Evolutionary conservation across 2,888 invertebrate genomes (phyloP), one percentile per base, ranked within the genome.

Genomic region (Apamea sordens): DNA sequence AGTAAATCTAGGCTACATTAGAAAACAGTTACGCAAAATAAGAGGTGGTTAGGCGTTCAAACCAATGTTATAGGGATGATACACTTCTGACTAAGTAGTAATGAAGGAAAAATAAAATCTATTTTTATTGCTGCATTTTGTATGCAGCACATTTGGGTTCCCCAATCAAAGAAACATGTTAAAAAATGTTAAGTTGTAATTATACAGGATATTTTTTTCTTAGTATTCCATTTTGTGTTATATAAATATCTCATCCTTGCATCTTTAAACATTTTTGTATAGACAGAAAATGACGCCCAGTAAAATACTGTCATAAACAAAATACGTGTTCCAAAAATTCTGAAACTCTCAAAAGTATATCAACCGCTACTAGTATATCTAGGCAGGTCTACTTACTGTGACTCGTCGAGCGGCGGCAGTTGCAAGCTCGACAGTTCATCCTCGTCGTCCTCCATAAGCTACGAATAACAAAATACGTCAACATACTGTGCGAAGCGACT

Each of bases 401-500:
- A 91, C 71, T 94, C 94, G 90, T 94, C 94, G 88, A 96, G 93
- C 18, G 96, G 96, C 85, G 96, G 96, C 91, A 96, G 94, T 89
- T 92, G 92, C 89, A 93, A 86, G 80, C 93, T 87, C 72, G 95
- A 92, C 53, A 95, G 91, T 82, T 94, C 93, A 76, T 95, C 95
- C 69, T 95, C 95, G 61, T 95, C 96, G 47, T 94, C 95, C 86
- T 96, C 95, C 94, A 95, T 92, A 78, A 96, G 94, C 96, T 96
- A 96, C 89, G 92, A 94, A 93, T 90, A 91, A 93, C 89, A 95
- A 92, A 91, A 94, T 92, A 95, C 93, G 94, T 96, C 95, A 96
- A 96, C 89, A 94, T 96, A 96, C 96, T 91, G 96, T 96, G 96
- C 96, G 77, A 96, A 96, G 96, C 96, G 88, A 89, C 96, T 96